Base-by-base conservation (phyloP, 2,797 vertebrate genomes). In the Triplophysa yarkandensis region DNA sequence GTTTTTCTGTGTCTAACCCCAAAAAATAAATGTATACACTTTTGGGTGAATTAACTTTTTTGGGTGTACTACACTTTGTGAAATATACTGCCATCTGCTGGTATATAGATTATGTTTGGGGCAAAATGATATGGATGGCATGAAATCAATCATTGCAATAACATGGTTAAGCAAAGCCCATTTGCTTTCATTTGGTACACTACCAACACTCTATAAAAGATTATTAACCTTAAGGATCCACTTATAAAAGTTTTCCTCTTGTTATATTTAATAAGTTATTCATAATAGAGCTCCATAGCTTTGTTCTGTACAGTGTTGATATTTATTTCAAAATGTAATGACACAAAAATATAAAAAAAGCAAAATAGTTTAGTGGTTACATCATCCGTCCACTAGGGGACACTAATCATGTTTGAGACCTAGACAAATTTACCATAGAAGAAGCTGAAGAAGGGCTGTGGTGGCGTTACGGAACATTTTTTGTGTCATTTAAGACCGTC, bases 391-490 rank as follows among this genome's bases (percentile, higher is more conserved):
- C 71, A 25, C 61, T 55, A 55, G 60, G 61, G 43, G 27, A 36
- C n/a, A n/a, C 27, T 4, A 32, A 44, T 8, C 13, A 4, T 1
- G 23, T 64, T 34, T 50, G 48, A 3, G 44, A 36, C 13, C 6
- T 13, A 25, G 14, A n/a, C 4, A n/a, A 30, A 23, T 43, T 32
- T 32, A 65, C 50, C 61, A 65, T n/a, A 57, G 48, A 73, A 65
- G 50, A 57, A 65, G 71, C 5, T 19, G 6, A 32, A 21, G 14
- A 34, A 3, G 1, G 2, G 4, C n/a, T 7, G 19, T 39, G 27
- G 11, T 11, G n/a, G 27, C 57, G n/a, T n/a, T 48, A 71, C 4
- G 28, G 8, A 2, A 10, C 14, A 7, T 17, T 13, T 46, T 13
- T 0, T 1, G 6, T 19, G 41, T 30, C 7, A 32, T 17, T 52